A percentile compares a stretch with the other conserved stretches of the same genome.
phyloP scores from a whole-genome alignment of 2,113 vertebrate genomes.

The Solea solea region DNA sequence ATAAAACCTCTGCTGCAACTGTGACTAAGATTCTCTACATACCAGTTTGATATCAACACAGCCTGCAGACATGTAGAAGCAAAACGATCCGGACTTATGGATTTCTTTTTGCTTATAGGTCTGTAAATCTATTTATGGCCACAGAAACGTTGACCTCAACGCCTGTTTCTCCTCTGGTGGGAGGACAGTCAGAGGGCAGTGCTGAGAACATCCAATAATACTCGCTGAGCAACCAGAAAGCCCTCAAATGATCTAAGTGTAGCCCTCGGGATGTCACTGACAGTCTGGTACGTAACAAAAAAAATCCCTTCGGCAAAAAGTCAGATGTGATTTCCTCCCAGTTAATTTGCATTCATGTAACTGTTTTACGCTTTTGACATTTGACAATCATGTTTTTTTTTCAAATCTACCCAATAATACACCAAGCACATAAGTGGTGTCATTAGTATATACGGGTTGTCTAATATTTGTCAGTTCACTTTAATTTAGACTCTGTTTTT shows the following conservation, averaged over 20 bases:
- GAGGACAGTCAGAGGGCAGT: not conserved
- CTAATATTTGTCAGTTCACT: too few relatives aligned
- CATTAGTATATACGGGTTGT: too few relatives aligned
- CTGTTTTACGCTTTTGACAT: too few relatives aligned
- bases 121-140: conserved; percentile 27
- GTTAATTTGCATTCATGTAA: too few relatives aligned
- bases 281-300: conserved; percentile 11
- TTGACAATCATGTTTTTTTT: too few relatives aligned
- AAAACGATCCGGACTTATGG: conserved; percentile 7
- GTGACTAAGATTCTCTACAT: not conserved
- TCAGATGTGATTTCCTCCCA: not conserved
- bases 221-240: conserved; percentile 1
- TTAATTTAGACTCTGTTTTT: not conserved
- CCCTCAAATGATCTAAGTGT: conserved; percentile 12
- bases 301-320: conserved; percentile 1
- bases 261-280: conserved; percentile 43
- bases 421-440: too few relatives aligned
- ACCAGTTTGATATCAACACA: conserved; percentile 4
- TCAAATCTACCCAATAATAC: too few relatives aligned
- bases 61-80: conserved; percentile 4
- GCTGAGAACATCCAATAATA: not conserved
- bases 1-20: not conserved
- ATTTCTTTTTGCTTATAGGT: not conserved
- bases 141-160: not conserved
- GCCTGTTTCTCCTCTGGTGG: conserved; percentile 20